These are phyloP conservation scores for Drosophila barbarae DNA, from an alignment of 2,888 invertebrate genomes.

Conservation along the genomic window DNA sequence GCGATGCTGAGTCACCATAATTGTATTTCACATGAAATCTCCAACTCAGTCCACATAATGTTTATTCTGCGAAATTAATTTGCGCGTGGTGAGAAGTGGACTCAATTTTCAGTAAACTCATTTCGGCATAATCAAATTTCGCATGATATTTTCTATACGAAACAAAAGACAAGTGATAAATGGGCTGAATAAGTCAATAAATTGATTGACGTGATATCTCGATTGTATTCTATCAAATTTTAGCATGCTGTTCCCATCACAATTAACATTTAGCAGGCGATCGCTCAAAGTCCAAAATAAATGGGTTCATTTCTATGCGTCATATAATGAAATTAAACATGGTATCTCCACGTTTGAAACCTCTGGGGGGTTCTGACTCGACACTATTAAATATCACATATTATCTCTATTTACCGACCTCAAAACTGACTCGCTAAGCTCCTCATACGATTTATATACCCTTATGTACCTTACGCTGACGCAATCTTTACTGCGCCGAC, in stretches of 20 bases:
- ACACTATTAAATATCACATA: conserved; percentile 11
- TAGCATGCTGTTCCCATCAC: not conserved
- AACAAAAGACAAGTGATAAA: not conserved
- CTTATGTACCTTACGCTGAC: conserved; percentile 10
- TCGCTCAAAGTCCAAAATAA: conserved; percentile 22
- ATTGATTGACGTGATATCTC: conserved; percentile 4
- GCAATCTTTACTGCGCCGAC: conserved; percentile 10
- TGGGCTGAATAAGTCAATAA: conserved; percentile 4
- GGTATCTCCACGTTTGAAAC: conserved; percentile 14
- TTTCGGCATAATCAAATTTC: conserved; percentile 3
- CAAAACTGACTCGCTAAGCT: conserved; percentile 1
- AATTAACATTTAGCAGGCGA: conserved; percentile 3
- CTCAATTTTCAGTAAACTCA: not conserved
- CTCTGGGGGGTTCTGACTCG: not conserved
- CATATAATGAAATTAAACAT: conserved; percentile 23
- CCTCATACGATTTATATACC: conserved; percentile 8
- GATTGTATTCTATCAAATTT: not conserved
- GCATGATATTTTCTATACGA: conserved; percentile 6
- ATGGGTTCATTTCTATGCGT: conserved; percentile 1
- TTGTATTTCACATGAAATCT: conserved; percentile 17
- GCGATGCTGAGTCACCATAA: conserved; percentile 2
- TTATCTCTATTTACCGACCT: conserved; percentile 11
- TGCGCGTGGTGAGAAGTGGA: not conserved
- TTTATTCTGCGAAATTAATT: not conserved
- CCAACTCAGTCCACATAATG: conserved; percentile 2